Evolutionary conservation across 1,140 invertebrate genomes (phyloP), one percentile per base, ranked within the genome.

Genomic region (Ips typographus): DNA sequence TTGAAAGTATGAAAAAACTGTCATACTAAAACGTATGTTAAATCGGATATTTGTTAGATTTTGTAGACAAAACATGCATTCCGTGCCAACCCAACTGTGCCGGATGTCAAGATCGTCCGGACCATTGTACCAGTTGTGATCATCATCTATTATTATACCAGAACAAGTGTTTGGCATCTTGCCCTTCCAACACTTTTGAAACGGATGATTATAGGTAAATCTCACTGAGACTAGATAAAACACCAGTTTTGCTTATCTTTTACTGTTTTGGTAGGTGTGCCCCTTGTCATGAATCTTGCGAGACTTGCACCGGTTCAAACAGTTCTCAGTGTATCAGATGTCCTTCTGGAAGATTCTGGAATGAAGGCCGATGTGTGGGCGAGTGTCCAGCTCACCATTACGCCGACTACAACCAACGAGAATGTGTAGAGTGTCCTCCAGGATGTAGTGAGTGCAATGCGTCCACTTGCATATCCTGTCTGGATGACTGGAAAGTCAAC

Each of bases 241-340:
- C 44, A n/a, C 44, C 1, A 47, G 4, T 2, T 7, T 5, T 60
- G 58, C 7, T 60, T 60, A 42, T 7, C 22, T 22, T 22, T 22
- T 22, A 22, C 58, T 5, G 2, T 3, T 47, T 1, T 47, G 44
- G 4, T 73, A 88, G 85, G 74, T 95, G 93, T 79, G 85, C 86
- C 7, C 83, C 86, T 4, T 95, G 94, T 79, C 89, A 94, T 80
- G 76, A 85, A 6, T 87, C 87, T 4, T 96, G 94, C 80, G 90
- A 89, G 72, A 93, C 92, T 1, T 96, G 94, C 77, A 89, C 86
- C 71, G 93, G 92, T 37, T 87, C 89, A 3, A 86, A 86, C 39
- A 87, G 90, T 73, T 84, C 87, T 44, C 88, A 94, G 67, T 96
- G 94, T 80, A 88, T 95, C 44, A 88, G 89, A 7, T 95, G 94